Base-by-base conservation (phyloP, 2,888 invertebrate genomes). In the Stenoptilia bipunctidactyla region DNA sequence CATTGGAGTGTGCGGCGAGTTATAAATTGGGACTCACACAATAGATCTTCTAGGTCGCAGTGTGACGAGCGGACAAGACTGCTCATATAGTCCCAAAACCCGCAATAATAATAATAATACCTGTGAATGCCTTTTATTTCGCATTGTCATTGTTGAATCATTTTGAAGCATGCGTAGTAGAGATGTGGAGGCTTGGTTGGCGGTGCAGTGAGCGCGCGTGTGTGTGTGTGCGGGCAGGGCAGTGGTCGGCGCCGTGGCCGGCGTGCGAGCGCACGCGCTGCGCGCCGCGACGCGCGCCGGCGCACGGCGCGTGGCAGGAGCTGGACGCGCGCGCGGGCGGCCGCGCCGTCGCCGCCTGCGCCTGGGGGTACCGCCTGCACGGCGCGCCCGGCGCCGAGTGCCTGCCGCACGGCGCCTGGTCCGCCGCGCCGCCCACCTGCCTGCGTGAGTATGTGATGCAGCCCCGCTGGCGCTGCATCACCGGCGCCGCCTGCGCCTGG, bases 251-350 rank as follows among this genome's bases (percentile, higher is more conserved):
- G 8, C 75, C 86, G 13, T 85, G 90, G 43, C 94, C 94, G 9
- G 86, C 79, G 34, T 94, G 94, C 67, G 89, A 89, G 59, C 88
- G 89, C 49, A 92, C 94, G n/a, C 87, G 89, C 51, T 95, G 95
- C 66, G 91, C 93, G 0, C 75, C 87, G 38, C 73, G 94, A 45
- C 86, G 87, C 41, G 73, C 90, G 4, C 79, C 87, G 35, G 91
- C 92, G 52, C 91, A 91, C 61, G 82, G 94, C 36, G 89, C 88
- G 57, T 77, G 94, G 47, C 86, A 91, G 44, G 92, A 93, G 58
- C 88, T 92, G 67, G 93, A 94, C 74, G 89, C 92, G 44, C 92
- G 91, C 52, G 92, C 89, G 56, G 93, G 93, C 39, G 93, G 93
- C 5, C 87, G 90, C 39, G 92, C 92, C 10, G 87, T 91, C 51